These are phyloP conservation scores for Austrolebias charrua DNA, from an alignment of 2,797 vertebrate species.

Conservation along the genomic window DNA sequence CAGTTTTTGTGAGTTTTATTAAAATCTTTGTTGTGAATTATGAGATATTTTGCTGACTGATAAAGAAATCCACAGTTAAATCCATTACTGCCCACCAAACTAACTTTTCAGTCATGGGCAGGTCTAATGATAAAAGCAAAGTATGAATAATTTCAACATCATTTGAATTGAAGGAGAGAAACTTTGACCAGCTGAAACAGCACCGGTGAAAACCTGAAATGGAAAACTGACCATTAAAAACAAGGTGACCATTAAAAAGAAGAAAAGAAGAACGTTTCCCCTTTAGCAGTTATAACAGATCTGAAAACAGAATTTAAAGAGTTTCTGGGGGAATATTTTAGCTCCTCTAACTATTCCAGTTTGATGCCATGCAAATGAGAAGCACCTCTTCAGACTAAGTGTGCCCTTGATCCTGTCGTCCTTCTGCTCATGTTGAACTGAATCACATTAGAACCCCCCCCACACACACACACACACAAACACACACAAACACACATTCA, in stretches of 20 bases:
- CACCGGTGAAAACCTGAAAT: too few species aligned
- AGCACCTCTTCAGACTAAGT: constrained; percentile 67
- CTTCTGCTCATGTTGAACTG: constrained; percentile 50
- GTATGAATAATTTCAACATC: background rate
- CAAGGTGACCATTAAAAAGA: background rate
- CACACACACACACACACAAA: background rate
- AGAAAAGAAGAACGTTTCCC: background rate
- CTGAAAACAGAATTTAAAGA: constrained; percentile 5
- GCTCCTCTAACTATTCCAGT: constrained; percentile 26
- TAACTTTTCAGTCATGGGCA: background rate
- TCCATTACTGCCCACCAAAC: too few species aligned
- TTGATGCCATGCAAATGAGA: constrained; percentile 52
- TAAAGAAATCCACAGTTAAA: too few species aligned
- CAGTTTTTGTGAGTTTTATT: too few species aligned
- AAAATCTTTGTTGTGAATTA: too few species aligned
- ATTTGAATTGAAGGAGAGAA: too few species aligned
- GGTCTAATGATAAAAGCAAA: background rate
- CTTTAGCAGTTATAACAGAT: background rate
- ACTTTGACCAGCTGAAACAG: too few species aligned
- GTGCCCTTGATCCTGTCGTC: constrained; percentile 65
- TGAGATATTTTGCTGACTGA: too few species aligned
- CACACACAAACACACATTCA: constrained; percentile 3
- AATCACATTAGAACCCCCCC: constrained; percentile 55
- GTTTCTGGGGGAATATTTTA: background rate
- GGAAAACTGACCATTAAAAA: background rate